Evolutionary conservation across 2,888 invertebrate genomes (phyloP), one percentile per base, ranked within the genome.

Genomic region (Drosophila percnosoma): DNA sequence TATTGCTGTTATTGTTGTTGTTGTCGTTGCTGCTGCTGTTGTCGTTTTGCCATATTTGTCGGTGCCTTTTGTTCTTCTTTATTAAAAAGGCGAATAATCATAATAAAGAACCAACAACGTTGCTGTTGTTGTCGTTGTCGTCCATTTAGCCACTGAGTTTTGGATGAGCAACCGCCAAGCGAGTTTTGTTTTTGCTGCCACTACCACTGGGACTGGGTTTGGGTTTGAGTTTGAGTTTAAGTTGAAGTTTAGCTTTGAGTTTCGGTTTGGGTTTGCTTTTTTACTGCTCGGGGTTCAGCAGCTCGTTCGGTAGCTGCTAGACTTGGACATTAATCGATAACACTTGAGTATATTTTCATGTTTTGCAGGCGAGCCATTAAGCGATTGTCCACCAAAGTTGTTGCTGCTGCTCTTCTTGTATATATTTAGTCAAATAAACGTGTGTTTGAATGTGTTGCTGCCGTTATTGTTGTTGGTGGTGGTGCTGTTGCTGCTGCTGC

Each of bases 281-380:
- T 40, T 38, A 31, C 54, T 62, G 57, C 31, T 65, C 51, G 53
- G 64, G 66, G 33, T 34, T 67, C 85, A 91, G 92, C 88, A 90
- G 91, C 91, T 88, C 92, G 89, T 89, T 91, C 92, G 89, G 92
- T 92, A 92, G 92, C 92, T 86, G 92, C 92, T 91, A 91, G 91
- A 92, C 91, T 90, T 92, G 92, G 93, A 93, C 93, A 93, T 93
- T 93, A 93, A 93, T 93, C 92, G 93, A 93, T 93, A 93, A 93
- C 92, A 93, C 92, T 93, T 93, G 93, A 93, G 93, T 93, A 93
- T 93, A 92, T 93, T 93, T 93, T 93, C 93, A 92, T 93, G 93
- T 93, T 92, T 89, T 85, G 87, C 91, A 93, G 93, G 93, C 93
- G 93, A 93, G 92, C 93, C 93, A 93, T 93, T 93, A 93, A 93